Conservation (phyloP, 1,140 invertebrate genomes). For the Xylocopa sonorina region DNA sequence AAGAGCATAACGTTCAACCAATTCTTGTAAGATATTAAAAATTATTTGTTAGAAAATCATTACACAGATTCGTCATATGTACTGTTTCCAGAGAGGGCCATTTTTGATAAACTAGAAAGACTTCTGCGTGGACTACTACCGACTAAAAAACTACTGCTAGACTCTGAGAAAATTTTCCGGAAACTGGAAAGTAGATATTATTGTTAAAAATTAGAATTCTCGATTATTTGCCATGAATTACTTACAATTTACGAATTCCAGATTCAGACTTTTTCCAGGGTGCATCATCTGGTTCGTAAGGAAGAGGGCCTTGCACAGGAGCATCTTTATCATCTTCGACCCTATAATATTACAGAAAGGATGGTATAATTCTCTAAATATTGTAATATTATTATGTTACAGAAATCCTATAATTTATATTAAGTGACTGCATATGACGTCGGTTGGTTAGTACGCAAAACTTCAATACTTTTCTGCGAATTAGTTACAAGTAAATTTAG, state of each 20-base stretch:
- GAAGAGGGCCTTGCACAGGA: slow-evolving; percentile 97
- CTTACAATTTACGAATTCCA: slow-evolving; percentile 97
- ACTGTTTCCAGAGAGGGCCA: slow-evolving; percentile 85
- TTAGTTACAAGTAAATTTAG: too few relatives aligned
- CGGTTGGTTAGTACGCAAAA: too few relatives aligned
- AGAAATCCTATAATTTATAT: too few relatives aligned
- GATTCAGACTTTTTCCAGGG: slow-evolving; percentile 93
- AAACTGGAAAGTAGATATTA: slow-evolving; percentile 82
- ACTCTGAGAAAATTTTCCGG: slow-evolving; percentile 87
- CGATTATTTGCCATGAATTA: slow-evolving; percentile 66
- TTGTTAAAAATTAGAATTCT: not conserved
- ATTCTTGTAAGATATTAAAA: slow-evolving; percentile 29
- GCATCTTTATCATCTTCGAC: slow-evolving; percentile 87
- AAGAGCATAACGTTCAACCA: slow-evolving; percentile 18
- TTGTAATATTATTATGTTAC: not conserved
- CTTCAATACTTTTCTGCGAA: too few relatives aligned
- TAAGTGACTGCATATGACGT: too few relatives aligned
- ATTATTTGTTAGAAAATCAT: slow-evolving; percentile 50
- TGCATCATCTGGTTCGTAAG: slow-evolving; percentile 97
- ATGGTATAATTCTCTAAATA: not conserved
- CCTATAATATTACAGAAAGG: slow-evolving; percentile 18
- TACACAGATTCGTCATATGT: slow-evolving; percentile 74
- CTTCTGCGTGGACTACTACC: slow-evolving; percentile 86
- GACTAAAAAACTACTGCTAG: slow-evolving; percentile 82
- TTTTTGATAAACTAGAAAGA: slow-evolving; percentile 87